phyloP scores from a whole-genome alignment of 1,140 invertebrate genomes.

The Hycleus phaleratus region DNA sequence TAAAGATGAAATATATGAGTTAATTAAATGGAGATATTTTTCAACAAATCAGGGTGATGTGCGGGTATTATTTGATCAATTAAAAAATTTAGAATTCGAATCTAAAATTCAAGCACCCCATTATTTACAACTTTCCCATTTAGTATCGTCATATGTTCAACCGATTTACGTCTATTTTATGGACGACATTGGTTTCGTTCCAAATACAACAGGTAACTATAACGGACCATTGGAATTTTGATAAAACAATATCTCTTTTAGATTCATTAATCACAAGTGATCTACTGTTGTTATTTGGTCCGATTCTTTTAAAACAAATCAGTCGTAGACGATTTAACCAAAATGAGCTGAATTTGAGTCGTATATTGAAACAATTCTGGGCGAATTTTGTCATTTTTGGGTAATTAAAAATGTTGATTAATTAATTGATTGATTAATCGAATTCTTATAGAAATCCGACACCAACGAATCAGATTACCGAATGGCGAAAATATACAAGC shows the following conservation, averaged over 20 bases:
- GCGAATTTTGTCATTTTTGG: slow-evolving; percentile 56
- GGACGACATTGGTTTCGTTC: slow-evolving; percentile 19
- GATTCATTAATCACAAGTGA: slow-evolving; percentile 42
- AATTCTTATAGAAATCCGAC: slow-evolving; percentile 41
- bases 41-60: slow-evolving; percentile 29
- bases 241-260: slow-evolving; percentile 2
- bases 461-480: slow-evolving; percentile 44
- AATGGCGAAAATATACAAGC: slow-evolving; percentile 51
- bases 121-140: slow-evolving; percentile 39
- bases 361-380: slow-evolving; percentile 48
- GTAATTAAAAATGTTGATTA: slow-evolving; percentile 30
- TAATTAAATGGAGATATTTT: slow-evolving; percentile 48
- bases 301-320: slow-evolving; percentile 53
- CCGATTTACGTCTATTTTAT: slow-evolving; percentile 31
- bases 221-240: too few species aligned
- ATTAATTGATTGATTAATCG: background rate
- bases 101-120: slow-evolving; percentile 43
- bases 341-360: slow-evolving; percentile 51
- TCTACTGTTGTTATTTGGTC: slow-evolving; percentile 56
- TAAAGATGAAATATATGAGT: slow-evolving; percentile 36
- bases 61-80: slow-evolving; percentile 36
- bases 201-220: slow-evolving; percentile 21
- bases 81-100: slow-evolving; percentile 41
- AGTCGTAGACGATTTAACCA: slow-evolving; percentile 47
- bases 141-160: slow-evolving; percentile 36